Evolutionary conservation across 1,140 invertebrate genomes (phyloP).

Genomic region (Drosophila repletoides): DNA sequence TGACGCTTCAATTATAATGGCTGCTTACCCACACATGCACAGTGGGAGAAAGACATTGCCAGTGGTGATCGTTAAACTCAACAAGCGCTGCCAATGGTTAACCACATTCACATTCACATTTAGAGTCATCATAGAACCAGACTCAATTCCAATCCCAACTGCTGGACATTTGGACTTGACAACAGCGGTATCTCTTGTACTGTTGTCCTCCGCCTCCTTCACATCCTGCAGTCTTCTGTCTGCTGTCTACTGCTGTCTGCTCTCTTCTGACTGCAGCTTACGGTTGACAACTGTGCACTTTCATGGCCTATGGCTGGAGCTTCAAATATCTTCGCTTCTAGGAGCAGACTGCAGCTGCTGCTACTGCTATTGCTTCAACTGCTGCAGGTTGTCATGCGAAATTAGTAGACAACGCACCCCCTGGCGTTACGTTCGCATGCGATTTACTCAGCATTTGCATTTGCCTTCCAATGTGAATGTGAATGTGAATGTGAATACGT

Average conservation of each 20-base stretch:
- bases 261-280: slow-evolving; percentile 27
- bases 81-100: slow-evolving; percentile 33
- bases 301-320: slow-evolving; percentile 61
- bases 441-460: slow-evolving; percentile 61
- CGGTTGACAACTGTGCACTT: slow-evolving; percentile 74
- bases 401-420: slow-evolving; percentile 56
- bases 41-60: slow-evolving; percentile 27
- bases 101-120: neutral
- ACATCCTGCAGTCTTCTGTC: slow-evolving; percentile 11
- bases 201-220: neutral
- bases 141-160: neutral
- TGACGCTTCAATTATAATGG: slow-evolving; percentile 64
- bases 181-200: neutral
- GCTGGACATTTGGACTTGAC: slow-evolving; percentile 13
- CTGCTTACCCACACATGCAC: slow-evolving; percentile 13
- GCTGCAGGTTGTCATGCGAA: slow-evolving; percentile 70
- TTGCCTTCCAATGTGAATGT: slow-evolving; percentile 25
- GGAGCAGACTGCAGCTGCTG: neutral
- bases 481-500: slow-evolving; percentile 18
- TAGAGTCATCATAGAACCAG: neutral
- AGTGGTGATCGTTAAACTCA: slow-evolving; percentile 63
- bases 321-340: slow-evolving; percentile 50
- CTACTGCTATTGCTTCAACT: too few species aligned
- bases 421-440: slow-evolving; percentile 25
- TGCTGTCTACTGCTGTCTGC: slow-evolving; percentile 16